Evolutionary conservation across 2,113 vertebrate species (phyloP).

Genomic region (Sturnus vulgaris): DNA sequence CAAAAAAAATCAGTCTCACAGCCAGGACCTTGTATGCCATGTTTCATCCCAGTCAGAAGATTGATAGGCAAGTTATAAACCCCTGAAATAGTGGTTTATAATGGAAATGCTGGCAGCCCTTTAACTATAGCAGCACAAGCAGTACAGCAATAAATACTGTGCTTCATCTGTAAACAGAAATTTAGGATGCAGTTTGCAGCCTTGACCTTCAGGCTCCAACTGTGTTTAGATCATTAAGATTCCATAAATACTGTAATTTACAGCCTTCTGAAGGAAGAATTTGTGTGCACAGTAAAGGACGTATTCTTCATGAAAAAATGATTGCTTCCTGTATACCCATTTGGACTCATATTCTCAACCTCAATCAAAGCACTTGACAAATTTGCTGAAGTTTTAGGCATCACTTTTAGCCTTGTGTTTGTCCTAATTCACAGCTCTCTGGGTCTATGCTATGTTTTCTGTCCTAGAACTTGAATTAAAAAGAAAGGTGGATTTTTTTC

Average conservation of each 20-base stretch:
- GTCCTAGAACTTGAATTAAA: not conserved
- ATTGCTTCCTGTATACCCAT: constrained; percentile 59
- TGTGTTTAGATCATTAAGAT: constrained; percentile 70
- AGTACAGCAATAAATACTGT: constrained; percentile 71
- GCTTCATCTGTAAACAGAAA: constrained; percentile 80
- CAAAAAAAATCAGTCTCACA: not conserved
- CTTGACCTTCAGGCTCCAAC: constrained; percentile 81
- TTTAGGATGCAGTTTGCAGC: constrained; percentile 71
- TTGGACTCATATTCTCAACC: constrained; percentile 28
- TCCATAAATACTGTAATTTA: constrained; percentile 75
- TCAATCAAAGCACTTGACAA: constrained; percentile 47
- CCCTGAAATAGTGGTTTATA: constrained; percentile 71
- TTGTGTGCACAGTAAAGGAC: constrained; percentile 57
- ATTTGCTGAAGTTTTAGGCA: constrained; percentile 40
- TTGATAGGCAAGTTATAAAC: constrained; percentile 63
- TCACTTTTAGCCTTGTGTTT: constrained; percentile 39
- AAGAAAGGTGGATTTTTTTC: not conserved
- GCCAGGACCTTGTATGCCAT: constrained; percentile 44
- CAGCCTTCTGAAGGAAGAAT: constrained; percentile 61
- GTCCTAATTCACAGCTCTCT: constrained; percentile 14
- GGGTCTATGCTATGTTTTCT: not conserved
- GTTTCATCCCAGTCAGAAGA: constrained; percentile 57
- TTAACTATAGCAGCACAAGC: constrained; percentile 57
- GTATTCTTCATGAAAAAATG: constrained; percentile 42
- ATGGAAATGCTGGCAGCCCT: constrained; percentile 68